phyloP scores from a whole-genome alignment of 2,888 invertebrate genomes.

The Anoplius nigerrimus region DNA sequence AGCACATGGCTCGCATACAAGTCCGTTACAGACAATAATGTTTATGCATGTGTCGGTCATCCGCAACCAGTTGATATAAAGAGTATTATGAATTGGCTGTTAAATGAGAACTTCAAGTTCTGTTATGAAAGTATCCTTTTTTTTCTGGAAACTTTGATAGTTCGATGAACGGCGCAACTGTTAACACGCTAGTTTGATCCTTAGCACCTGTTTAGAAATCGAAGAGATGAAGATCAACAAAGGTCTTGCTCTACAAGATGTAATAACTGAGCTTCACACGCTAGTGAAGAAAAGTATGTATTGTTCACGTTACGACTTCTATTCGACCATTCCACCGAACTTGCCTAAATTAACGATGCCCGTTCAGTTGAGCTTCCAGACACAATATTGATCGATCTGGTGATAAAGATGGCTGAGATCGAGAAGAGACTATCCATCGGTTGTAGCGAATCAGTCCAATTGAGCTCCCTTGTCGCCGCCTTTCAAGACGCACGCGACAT shows the following conservation, averaged over 20 bases:
- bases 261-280: slow-evolving; percentile 92
- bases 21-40: slow-evolving; percentile 91
- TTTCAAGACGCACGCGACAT: slow-evolving; percentile 87
- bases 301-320: no score
- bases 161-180: neutral
- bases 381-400: slow-evolving; percentile 84
- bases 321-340: neutral
- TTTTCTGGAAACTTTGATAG: neutral
- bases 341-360: slow-evolving; percentile 9
- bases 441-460: slow-evolving; percentile 92
- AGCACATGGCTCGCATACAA: slow-evolving; percentile 96
- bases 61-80: slow-evolving; percentile 93
- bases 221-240: slow-evolving; percentile 90
- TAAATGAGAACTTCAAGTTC: slow-evolving; percentile 84
- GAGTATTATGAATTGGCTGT: slow-evolving; percentile 89
- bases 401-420: slow-evolving; percentile 92
- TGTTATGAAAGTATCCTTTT: slow-evolving; percentile 88
- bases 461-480: slow-evolving; percentile 91
- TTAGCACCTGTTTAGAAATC: slow-evolving; percentile 78
- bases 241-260: slow-evolving; percentile 95
- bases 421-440: slow-evolving; percentile 92
- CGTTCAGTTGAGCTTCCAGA: slow-evolving; percentile 90
- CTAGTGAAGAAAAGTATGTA: slow-evolving; percentile 90
- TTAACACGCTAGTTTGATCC: slow-evolving; percentile 48
- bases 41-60: slow-evolving; percentile 97